These are phyloP conservation scores for Andrena flavipes DNA, from an alignment of 2,888 invertebrate species.

Conservation along the genomic window DNA sequence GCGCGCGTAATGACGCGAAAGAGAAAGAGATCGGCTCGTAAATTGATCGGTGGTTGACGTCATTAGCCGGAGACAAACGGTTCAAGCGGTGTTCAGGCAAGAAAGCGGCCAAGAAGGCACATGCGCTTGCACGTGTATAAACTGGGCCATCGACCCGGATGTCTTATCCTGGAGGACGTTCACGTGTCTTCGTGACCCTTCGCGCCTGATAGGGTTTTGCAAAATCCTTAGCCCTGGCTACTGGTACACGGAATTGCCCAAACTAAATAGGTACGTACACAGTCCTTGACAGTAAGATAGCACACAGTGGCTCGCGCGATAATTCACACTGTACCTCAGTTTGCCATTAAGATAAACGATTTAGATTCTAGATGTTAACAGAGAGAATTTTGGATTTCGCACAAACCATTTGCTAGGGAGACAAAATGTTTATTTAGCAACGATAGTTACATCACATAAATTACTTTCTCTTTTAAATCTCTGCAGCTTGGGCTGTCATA, in stretches of 20 bases:
- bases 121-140: constrained; percentile 50
- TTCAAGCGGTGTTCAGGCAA: constrained; percentile 25
- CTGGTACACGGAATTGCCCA: neutral
- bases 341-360: no score
- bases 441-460: no score
- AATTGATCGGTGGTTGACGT: constrained; percentile 53
- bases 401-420: no score
- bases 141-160: constrained; percentile 70
- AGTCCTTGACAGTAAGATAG: no score
- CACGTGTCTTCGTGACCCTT: constrained; percentile 38
- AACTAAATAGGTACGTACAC: no score
- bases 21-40: constrained; percentile 53
- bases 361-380: no score
- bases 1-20: constrained; percentile 38
- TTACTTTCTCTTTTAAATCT: no score
- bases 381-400: no score
- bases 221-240: neutral
- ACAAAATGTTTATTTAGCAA: no score
- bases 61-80: constrained; percentile 48
- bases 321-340: no score
- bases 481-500: no score
- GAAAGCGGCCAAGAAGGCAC: constrained; percentile 40
- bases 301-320: no score
- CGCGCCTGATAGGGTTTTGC: neutral
- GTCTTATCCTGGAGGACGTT: constrained; percentile 51